Evolutionary conservation across 2,888 invertebrate genomes (phyloP), one percentile per base, ranked within the genome.

Genomic region (Leucoptera coffeella): DNA sequence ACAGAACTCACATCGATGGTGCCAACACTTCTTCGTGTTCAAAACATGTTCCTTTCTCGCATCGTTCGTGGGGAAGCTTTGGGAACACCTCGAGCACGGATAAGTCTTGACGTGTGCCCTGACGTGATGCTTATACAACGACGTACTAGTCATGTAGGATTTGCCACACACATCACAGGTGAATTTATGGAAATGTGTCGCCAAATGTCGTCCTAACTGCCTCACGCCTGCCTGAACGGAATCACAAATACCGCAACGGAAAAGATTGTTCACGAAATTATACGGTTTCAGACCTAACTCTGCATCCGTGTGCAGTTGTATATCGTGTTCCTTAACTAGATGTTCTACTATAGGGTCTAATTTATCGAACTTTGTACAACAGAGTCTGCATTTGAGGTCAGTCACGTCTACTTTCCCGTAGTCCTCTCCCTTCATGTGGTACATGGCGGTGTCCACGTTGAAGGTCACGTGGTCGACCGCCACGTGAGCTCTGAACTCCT

Each of bases 131-230:
- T 35, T 32, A 29, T 38, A 35, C 12, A 48, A 29, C 2, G 42
- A 34, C 2, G 37, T 34, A 3, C 30, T 31, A 1, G 42, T 39
- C 1, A 41, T 34, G 28, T 41, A 48, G 2, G 43, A 40, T 14
- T 43, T 46, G 0, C 47, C 48, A 21, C 50, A 50, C 4, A 35
- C 34, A 15, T 47, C 45, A 26, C 50, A 50, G 2, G 45, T 47
- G 19, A 32, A 43, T 14, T 39, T 43, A 1, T 33, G 25, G 26
- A 40, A 49, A 32, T 50, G 50, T 3, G 36, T 36, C 12, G 43
- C 38, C n/a, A 41, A 43, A 23, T 50, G 50, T n/a, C 42, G 33
- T 17, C 44, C 45, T 12, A 49, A 31, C 2, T 42, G 35, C 4
- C 43, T 35, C 4, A 50, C 29, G 12, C 34, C 37, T 6, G 35